Base-by-base conservation (phyloP, 2,797 vertebrate species). In the Cynopterus sphinx region DNA sequence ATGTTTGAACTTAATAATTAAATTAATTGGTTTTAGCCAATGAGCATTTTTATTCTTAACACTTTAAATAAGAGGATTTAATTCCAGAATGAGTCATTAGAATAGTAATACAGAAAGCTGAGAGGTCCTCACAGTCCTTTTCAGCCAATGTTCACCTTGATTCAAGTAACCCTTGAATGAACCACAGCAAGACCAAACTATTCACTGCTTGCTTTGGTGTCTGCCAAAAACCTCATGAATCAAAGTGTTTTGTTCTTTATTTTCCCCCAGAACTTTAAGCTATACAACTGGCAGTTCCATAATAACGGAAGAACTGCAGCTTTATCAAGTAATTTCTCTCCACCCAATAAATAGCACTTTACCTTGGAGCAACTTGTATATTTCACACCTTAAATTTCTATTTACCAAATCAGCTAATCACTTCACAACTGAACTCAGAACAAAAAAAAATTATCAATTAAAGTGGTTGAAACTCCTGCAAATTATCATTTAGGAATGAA, bases 401-500 rank as follows among this genome's bases (percentile, higher is more conserved):
- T 99, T 99, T 99, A 99, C 98, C 97, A 98, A 98, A 99, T 98
- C 98, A 98, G 98, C 98, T 98, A 99, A 99, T 99, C 98, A 99
- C 98, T 98, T 98, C 98, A 98, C 98, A 98, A 98, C 98, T 99
- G 98, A 98, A 99, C 98, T 98, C 98, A 96, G 97, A 98, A 98
- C 98, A 98, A 97, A 98, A 98, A 98, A 98, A 99, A 98, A 99
- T 98, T 98, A 99, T 99, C 99, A 99, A 99, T 99, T 99, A 99
- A 99, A 98, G 98, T 98, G 98, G 98, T 97, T 98, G 98, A 99
- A 99, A 99, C 98, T 99, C 98, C 98, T 97, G 98, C 99, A 99
- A 99, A 99, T 99, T 99, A 99, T 99, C 99, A 99, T 99, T 99
- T 99, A 99, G 99, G 99, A 99, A 99, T 98, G 99, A 99, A 99